Evolutionary conservation across 2,888 invertebrate species (phyloP).

Genomic region (Drosophila peninsularis): DNA sequence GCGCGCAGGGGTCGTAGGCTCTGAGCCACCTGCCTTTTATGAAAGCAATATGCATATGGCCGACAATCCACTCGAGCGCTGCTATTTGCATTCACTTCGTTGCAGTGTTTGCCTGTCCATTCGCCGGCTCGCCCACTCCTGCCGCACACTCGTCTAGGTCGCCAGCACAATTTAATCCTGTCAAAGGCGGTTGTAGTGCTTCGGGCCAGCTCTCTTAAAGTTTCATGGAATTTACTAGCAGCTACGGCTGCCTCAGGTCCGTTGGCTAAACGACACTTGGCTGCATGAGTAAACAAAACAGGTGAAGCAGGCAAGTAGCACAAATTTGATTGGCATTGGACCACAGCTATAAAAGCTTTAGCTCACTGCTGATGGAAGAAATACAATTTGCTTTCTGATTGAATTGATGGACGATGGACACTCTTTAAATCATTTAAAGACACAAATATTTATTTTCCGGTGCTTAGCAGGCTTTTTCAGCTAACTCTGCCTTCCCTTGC

Average conservation of each 20-base stretch:
- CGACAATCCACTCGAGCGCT: slow-evolving; percentile 43
- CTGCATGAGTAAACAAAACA: slow-evolving; percentile 60
- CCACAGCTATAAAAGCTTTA: slow-evolving; percentile 22
- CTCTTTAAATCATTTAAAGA: background rate
- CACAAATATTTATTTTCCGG: background rate
- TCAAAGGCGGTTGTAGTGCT: slow-evolving; percentile 72
- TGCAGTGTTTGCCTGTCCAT: slow-evolving; percentile 59
- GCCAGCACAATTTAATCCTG: slow-evolving; percentile 54
- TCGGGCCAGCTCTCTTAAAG: slow-evolving; percentile 70
- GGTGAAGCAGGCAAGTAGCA: slow-evolving; percentile 27
- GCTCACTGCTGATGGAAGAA: slow-evolving; percentile 16
- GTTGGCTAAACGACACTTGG: slow-evolving; percentile 67
- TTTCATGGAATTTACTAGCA: slow-evolving; percentile 63
- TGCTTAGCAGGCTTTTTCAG: background rate
- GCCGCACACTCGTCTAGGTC: slow-evolving; percentile 5
- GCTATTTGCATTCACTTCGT: slow-evolving; percentile 74
- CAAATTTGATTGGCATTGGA: slow-evolving; percentile 55
- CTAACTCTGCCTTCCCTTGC: too few relatives aligned
- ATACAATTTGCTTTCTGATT: slow-evolving; percentile 31
- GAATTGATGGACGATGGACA: slow-evolving; percentile 2
- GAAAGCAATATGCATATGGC: slow-evolving; percentile 72
- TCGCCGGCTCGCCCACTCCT: slow-evolving; percentile 6
- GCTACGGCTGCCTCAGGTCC: slow-evolving; percentile 27
- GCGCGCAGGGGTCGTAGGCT: slow-evolving; percentile 11
- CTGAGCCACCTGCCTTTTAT: slow-evolving; percentile 44